Conservation (phyloP, 2,888 invertebrate species). For the Parnassius glacialis region DNA sequence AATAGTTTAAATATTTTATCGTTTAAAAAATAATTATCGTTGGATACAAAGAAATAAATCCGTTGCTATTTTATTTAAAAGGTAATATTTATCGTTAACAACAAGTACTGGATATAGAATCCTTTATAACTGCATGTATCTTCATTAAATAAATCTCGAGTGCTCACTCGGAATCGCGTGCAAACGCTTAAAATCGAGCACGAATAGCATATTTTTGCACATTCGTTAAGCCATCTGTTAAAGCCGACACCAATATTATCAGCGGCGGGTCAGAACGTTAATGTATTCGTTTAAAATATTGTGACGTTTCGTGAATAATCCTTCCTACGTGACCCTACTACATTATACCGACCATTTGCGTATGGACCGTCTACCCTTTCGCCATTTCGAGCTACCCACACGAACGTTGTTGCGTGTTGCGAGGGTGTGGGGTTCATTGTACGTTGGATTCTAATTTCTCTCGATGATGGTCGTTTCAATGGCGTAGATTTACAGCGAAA, state of each 20-base stretch:
- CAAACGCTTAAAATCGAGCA: conserved; percentile 32
- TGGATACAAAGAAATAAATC: too few species aligned
- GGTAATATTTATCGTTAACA: too few species aligned
- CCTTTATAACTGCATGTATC: neutral
- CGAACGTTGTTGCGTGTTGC: conserved; percentile 13
- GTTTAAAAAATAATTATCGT: too few species aligned
- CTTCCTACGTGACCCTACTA: conserved; percentile 53
- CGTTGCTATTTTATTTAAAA: too few species aligned
- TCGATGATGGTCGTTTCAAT: conserved; percentile 72
- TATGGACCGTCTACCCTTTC: conserved; percentile 7
- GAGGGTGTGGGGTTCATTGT: conserved; percentile 41
- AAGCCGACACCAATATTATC: conserved; percentile 62
- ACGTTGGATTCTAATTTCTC: conserved; percentile 58
- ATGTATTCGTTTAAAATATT: conserved; percentile 72
- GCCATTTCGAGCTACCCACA: neutral
- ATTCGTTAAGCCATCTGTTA: conserved; percentile 64
- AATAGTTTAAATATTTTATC: too few species aligned
- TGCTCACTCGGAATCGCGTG: conserved; percentile 18
- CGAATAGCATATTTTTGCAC: conserved; percentile 46
- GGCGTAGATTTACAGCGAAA: conserved; percentile 60
- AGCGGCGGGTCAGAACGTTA: conserved; percentile 58
- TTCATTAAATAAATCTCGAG: conserved; percentile 21
- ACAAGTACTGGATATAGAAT: too few species aligned
- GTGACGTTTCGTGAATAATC: conserved; percentile 69
- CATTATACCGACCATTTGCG: conserved; percentile 37